phyloP scores from a whole-genome alignment of 2,797 vertebrate species.

The Platyrinchus mystaceus region DNA sequence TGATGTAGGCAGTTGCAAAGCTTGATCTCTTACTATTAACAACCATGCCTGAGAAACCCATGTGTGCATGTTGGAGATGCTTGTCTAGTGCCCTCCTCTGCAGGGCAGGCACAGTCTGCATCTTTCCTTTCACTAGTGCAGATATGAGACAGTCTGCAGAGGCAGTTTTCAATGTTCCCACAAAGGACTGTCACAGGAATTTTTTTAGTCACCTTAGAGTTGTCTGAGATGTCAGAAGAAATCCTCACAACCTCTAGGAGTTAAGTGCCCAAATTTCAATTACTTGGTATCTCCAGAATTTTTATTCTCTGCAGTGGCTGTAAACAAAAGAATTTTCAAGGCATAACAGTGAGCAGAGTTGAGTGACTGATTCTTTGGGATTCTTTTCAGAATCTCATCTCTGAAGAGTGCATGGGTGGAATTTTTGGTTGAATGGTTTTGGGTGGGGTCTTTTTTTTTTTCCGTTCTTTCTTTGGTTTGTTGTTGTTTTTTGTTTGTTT shows the following conservation, averaged over 20 bases:
- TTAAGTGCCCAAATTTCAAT: neutral
- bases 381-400: neutral
- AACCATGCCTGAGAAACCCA: neutral
- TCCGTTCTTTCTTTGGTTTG: neutral
- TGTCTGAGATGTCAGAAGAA: neutral
- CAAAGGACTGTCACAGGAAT: neutral
- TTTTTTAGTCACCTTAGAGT: neutral
- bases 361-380: neutral
- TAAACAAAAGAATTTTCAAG: neutral
- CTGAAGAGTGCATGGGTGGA: neutral
- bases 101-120: neutral
- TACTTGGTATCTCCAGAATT: neutral
- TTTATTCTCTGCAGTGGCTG: neutral
- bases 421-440: neutral
- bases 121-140: neutral
- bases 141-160: neutral
- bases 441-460: accelerated
- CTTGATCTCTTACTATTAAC: neutral
- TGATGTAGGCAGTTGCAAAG: neutral
- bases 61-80: neutral
- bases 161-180: too few relatives aligned
- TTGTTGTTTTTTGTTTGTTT: neutral
- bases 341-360: neutral
- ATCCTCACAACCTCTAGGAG: neutral
- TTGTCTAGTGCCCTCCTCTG: neutral